Conservation (phyloP, 2,797 vertebrate genomes). For the Sphaeramia orbicularis region DNA sequence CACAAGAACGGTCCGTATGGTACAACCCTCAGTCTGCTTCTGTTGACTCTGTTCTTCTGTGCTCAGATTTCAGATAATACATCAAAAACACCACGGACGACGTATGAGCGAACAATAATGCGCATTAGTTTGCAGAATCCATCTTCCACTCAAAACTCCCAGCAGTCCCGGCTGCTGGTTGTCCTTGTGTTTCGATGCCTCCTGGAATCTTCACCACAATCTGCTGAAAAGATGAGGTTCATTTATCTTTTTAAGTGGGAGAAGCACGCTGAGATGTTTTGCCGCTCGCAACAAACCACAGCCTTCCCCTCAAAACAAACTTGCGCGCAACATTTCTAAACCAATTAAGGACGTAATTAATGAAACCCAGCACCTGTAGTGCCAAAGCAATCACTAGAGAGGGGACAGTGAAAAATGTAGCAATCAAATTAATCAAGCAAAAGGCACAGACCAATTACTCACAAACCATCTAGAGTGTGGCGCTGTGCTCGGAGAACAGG, state of each 20-base stretch:
- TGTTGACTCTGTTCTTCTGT: neutral
- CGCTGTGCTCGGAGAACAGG: slow-evolving; percentile 57
- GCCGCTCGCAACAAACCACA: slow-evolving; percentile 45
- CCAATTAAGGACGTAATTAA: slow-evolving; percentile 85
- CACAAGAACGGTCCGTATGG: too few species aligned
- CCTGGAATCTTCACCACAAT: slow-evolving; percentile 56
- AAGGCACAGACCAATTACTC: slow-evolving; percentile 83
- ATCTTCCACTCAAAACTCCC: neutral
- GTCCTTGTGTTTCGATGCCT: slow-evolving; percentile 4
- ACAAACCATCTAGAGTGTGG: slow-evolving; percentile 66
- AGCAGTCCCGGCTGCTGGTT: neutral
- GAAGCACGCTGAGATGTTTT: slow-evolving; percentile 54
- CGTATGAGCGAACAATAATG: neutral
- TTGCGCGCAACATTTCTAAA: slow-evolving; percentile 78
- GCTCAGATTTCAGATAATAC: neutral
- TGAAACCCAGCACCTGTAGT: slow-evolving; percentile 80
- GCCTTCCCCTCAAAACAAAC: slow-evolving; percentile 69
- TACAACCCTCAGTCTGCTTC: neutral
- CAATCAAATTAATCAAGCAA: slow-evolving; percentile 83
- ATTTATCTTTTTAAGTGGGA: slow-evolving; percentile 77
- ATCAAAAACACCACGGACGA: slow-evolving; percentile 2
- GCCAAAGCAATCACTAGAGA: slow-evolving; percentile 67
- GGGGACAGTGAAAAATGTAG: slow-evolving; percentile 83
- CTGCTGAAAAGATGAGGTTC: slow-evolving; percentile 60
- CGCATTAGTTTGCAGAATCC: neutral